phyloP scores from a whole-genome alignment of 2,113 vertebrate species.

The Bombycilla garrulus region DNA sequence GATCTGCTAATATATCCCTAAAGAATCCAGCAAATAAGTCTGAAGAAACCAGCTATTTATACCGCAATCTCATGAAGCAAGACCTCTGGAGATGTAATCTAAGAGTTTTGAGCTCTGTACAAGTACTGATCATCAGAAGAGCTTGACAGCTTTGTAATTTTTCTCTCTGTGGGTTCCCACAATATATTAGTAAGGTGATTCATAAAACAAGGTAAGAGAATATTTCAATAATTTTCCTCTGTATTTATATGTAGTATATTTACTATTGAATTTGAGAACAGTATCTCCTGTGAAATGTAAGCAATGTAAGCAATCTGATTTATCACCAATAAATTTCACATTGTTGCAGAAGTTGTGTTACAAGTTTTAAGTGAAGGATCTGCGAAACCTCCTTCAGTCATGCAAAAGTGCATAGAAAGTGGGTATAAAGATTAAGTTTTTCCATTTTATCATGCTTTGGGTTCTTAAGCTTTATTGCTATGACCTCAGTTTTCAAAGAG shows the following conservation, averaged over 20 bases:
- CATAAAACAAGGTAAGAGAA: not conserved
- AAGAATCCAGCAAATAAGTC: not conserved
- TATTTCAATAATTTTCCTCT: not conserved
- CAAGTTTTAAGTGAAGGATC: not conserved
- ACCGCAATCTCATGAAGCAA: not conserved
- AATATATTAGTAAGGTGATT: not conserved
- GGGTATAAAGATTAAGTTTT: not conserved
- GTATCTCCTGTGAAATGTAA: not conserved
- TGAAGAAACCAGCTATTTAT: slow-evolving; percentile 18
- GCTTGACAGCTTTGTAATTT: slow-evolving; percentile 10
- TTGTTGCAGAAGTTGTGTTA: not conserved
- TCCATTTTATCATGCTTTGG: not conserved
- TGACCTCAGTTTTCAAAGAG: not conserved
- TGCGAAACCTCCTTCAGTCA: not conserved
- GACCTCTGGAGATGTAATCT: slow-evolving; percentile 6
- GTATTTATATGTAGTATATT: not conserved
- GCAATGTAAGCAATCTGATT: not conserved
- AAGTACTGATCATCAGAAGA: not conserved
- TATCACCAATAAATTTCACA: not conserved
- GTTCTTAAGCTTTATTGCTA: not conserved
- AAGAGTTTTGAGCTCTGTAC: not conserved
- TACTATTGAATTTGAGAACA: not conserved
- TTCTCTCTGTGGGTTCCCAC: not conserved
- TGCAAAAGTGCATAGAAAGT: not conserved
- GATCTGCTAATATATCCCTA: not conserved